Evolutionary conservation across 2,888 invertebrate genomes (phyloP).

Genomic region (Minunthozetes semirufus): DNA sequence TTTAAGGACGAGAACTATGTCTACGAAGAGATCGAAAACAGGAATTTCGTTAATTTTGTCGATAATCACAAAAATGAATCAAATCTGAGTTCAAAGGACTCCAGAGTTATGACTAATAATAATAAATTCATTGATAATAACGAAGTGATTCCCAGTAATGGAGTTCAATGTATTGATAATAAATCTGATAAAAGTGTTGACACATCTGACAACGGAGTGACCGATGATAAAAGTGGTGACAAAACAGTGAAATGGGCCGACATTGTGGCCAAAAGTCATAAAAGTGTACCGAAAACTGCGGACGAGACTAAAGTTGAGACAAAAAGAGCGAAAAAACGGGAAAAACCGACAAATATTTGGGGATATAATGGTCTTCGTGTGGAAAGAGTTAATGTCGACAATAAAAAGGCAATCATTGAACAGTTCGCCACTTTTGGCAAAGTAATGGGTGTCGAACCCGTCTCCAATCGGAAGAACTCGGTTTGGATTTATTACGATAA

Average conservation of each 20-base stretch:
- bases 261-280: no score
- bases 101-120: background rate
- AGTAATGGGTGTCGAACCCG: background rate
- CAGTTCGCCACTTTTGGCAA: background rate
- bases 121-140: background rate
- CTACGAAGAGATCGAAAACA: no score
- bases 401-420: constrained; percentile 1
- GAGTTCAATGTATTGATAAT: no score
- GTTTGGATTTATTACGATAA: constrained; percentile 35
- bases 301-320: background rate
- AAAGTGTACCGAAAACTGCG: background rate
- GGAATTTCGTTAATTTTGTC: no score
- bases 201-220: no score
- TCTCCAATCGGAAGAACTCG: background rate
- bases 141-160: no score
- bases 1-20: no score
- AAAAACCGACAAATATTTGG: constrained; percentile 37
- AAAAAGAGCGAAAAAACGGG: background rate
- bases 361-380: constrained; percentile 36
- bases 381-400: constrained; percentile 16
- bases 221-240: no score
- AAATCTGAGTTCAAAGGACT: background rate
- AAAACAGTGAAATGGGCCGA: no score
- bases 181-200: background rate
- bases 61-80: no score